Base-by-base conservation (phyloP, 2,888 invertebrate species). In the Pomacea canaliculata region DNA sequence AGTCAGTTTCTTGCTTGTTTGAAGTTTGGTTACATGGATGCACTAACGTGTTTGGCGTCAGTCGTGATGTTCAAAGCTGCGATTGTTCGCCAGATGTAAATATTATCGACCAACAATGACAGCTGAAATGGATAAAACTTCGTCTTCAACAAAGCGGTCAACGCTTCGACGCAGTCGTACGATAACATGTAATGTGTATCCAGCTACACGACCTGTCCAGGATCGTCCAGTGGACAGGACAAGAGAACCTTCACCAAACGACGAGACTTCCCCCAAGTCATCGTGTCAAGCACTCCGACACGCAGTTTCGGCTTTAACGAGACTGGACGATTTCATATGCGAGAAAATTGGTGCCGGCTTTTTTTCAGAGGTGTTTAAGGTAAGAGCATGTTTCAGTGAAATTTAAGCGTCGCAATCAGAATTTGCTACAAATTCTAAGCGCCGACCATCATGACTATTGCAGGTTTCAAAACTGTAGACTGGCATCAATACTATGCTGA, bases 301-400 rank as follows among this genome's bases (percentile, higher is more conserved):
- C 86, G 97, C 98, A 70, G 97, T 98, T 76, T 95, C 97, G 71
- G 95, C 96, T 67, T 93, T 98, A 74, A 96, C 97, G 90, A 94
- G 97, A 68, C 94, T 97, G 84, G 97, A 98, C 92, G 98, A 98
- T 93, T 98, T 98, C 92, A 93, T 94, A 84, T 94, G 95, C 90
- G 97, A 97, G 92, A 96, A 96, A 92, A 96, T 98, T 88, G 98
- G 98, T 70, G 93, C 95, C 72, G 98, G 98, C 82, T 98, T 98
- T 92, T 98, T 98, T 93, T 98, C 98, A 8, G 97, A 97, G 93
- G 98, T 98, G 81, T 98, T 96, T 92, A 98, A 98, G 95, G 98
- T 98, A 92, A 93, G 94, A 63, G 2, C 51, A 56, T 16, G 16
- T 13, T 37, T 13, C 51, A 56, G 4, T 56, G 51, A 56, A 56